Base-by-base conservation (phyloP, 1,140 invertebrate species). In the Whitmania pigra region DNA sequence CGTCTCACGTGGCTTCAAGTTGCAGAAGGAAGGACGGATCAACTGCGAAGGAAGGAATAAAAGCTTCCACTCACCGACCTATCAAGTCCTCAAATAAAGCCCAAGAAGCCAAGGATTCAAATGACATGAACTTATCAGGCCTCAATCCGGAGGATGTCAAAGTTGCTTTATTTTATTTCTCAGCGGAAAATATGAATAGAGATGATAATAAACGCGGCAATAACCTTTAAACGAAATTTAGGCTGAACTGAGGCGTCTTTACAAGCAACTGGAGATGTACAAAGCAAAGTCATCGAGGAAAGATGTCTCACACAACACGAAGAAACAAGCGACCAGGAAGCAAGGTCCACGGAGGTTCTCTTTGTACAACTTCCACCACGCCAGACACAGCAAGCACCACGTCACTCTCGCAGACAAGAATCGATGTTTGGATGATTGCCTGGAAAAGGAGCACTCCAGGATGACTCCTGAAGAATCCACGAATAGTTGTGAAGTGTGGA, bases 131-230 rank as follows among this genome's bases (percentile, higher is more conserved):
- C 11, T 25, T 63, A 20, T 63, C 57, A 25, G 57, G 57, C 29
- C 57, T 63, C 57, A 63, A 63, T 63, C 57, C 22, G 11, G 57
- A 63, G 20, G 57, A 63, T 25, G 57, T 63, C 57, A 63, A 63
- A 31, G 57, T 63, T 49, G 43, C 15, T 36, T 36, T 36, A 3
- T 49, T 49, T 49, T 49, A 49, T 17, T 22, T 63, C 22, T 63
- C 29, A 63, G 57, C 11, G 22, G 20, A 63, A 63, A 63, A 63
- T 25, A n/a, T 13, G 29, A 15, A 25, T 11, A 63, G 22, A 63
- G 9, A 63, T 63, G 9, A 63, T 36, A 36, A 15, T 22, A 63
- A 63, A 63, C 7, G 9, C 18, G 2, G 22, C 6, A 36, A 36
- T 36, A 31, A 25, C 11, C 2, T 63, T 63, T 49, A 49, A 49